Base-by-base conservation (phyloP, 2,888 invertebrate genomes). In the Crepidodera aurea region DNA sequence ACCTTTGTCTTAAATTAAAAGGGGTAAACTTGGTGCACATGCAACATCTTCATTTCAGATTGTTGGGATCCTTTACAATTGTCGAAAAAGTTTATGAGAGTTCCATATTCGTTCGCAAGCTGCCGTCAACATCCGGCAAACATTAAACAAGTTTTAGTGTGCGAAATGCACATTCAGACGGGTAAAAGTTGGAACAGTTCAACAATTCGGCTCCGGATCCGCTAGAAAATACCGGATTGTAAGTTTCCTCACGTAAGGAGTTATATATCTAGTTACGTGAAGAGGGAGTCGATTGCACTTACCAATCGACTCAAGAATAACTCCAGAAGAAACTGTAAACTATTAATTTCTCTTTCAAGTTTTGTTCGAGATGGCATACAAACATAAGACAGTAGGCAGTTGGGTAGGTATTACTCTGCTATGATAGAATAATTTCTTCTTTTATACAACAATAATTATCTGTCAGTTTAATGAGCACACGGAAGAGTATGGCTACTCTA, bases 241-340 rank as follows among this genome's bases (percentile, higher is more conserved):
- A 70, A 77, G 75, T 77, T 78, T 75, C 73, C 72, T 78, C 79
- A 79, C 78, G 78, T 78, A 72, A 71, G 66, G 70, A 73, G 72
- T 75, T 77, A 77, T n/a, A n/a, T 77, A 78, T 77, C 76, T 75
- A 76, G 75, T 78, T 78, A 75, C 75, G 70, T 65, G 69, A 19
- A n/a, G n/a, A 15, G n/a, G n/a, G n/a, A 7, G 15, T 37, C 44
- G 44, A 46, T 22, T 56, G 56, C 34, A 56, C 56, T 71, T 16
- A 18, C n/a, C n/a, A n/a, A n/a, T n/a, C n/a, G n/a, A n/a, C n/a
- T n/a, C n/a, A n/a, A n/a, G n/a, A n/a, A n/a, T n/a, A n/a, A n/a
- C n/a, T n/a, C n/a, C n/a, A n/a, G n/a, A n/a, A n/a, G n/a, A n/a
- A n/a, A n/a, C n/a, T n/a, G n/a, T n/a, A n/a, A n/a, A n/a, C n/a